A percentile compares a stretch with the other conserved stretches of the same genome.
These are phyloP conservation scores for Trinectes maculatus DNA, from an alignment of 2,113 vertebrate genomes.

Conservation along the genomic window DNA sequence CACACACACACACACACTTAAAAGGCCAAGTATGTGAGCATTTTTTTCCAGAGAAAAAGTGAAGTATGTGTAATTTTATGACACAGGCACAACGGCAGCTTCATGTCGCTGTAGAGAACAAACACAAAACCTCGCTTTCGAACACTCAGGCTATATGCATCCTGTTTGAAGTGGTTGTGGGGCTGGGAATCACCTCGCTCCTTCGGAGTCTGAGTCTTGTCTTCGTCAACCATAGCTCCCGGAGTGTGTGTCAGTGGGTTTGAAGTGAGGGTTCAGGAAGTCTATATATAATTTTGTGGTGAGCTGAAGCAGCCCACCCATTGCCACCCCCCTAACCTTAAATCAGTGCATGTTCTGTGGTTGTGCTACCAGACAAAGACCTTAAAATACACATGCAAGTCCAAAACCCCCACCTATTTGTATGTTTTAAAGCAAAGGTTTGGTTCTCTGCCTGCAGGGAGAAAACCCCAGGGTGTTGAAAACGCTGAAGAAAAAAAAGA, in stretches of 20 bases:
- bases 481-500: no score
- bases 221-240: slow-evolving; percentile 33
- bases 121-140: slow-evolving; percentile 11
- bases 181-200: slow-evolving; percentile 71
- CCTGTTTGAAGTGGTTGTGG: slow-evolving; percentile 74
- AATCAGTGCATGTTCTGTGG: slow-evolving; percentile 76
- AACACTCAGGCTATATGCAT: slow-evolving; percentile 1
- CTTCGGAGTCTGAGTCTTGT: slow-evolving; percentile 49
- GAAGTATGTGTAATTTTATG: background rate
- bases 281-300: slow-evolving; percentile 79
- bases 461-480: no score
- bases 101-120: slow-evolving; percentile 9
- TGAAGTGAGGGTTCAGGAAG: slow-evolving; percentile 68
- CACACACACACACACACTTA: background rate
- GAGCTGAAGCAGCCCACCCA: slow-evolving; percentile 61
- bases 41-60: slow-evolving; percentile 35
- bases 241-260: slow-evolving; percentile 48
- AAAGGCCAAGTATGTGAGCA: background rate
- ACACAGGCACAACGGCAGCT: slow-evolving; percentile 26
- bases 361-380: slow-evolving; percentile 43
- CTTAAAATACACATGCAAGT: slow-evolving; percentile 20
- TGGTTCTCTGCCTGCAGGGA: no score
- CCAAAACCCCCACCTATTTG: slow-evolving; percentile 14
- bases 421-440: background rate
- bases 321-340: slow-evolving; percentile 55